Evolutionary conservation across 2,113 vertebrate species (phyloP), one percentile per base, ranked within the genome.

Genomic region (Pseudolaguvia tuberculata): DNA sequence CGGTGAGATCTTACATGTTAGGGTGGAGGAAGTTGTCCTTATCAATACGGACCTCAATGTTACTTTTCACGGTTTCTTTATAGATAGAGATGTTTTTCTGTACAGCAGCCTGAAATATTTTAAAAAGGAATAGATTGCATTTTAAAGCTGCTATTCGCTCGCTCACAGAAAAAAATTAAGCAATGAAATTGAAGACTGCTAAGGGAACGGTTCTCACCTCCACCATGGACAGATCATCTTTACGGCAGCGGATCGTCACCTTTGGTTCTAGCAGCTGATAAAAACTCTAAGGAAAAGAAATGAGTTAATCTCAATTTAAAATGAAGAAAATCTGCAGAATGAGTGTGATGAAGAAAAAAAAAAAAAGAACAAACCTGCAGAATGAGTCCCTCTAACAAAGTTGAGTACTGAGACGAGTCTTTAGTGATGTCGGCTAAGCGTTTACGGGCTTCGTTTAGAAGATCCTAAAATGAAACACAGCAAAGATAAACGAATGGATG

Each of bases 261-360:
- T 85, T 92, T 73, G 92, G 53, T 83, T 98, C 96, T 70, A 99
- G 86, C 5, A 98, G 90, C 84, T 98, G 97, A 87, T 96, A 99
- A 65, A 99, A 93, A 1, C 96, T 96, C 97, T 99, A 82, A 65
- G 14, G 0, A n/a, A 45, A 27, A 72, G n/a, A 4, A 35, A 61
- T 8, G 50, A 25, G 39, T 65, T 4, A 23, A 47, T 25, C n/a
- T 5, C 3, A 1, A n/a, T n/a, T 47, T 42, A 20, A 0, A 62
- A 12, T n/a, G n/a, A n/a, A n/a, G n/a, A n/a, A n/a, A n/a, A n/a
- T n/a, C n/a, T n/a, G n/a, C n/a, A n/a, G n/a, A n/a, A n/a, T n/a
- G n/a, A n/a, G n/a, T n/a, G n/a, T n/a, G n/a, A n/a, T n/a, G n/a
- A n/a, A n/a, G n/a, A n/a, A n/a, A n/a, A n/a, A n/a, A n/a, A n/a